phyloP scores from a whole-genome alignment of 2,113 vertebrate genomes.

The Ploceus nigricollis region DNA sequence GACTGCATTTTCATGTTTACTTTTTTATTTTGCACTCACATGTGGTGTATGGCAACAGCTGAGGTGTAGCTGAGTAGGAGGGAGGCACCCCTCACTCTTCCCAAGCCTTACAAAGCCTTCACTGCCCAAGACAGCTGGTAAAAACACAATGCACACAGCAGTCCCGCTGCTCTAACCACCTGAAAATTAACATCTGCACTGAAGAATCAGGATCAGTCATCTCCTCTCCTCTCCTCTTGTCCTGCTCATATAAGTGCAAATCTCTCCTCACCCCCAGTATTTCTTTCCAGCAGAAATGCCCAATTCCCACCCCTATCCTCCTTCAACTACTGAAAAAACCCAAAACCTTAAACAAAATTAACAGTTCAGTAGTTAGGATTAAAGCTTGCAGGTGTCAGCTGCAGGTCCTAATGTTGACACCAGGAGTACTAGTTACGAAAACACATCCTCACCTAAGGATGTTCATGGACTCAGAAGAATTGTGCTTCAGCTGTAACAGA shows the following conservation, averaged over 20 bases:
- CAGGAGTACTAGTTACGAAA: neutral
- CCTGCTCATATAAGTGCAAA: neutral
- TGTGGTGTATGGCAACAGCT: neutral
- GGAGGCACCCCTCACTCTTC: neutral
- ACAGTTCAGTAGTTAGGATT: neutral
- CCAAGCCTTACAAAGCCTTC: neutral
- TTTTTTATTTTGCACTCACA: neutral
- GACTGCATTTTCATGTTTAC: neutral
- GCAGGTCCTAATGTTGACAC: neutral
- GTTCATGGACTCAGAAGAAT: neutral
- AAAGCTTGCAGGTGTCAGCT: neutral
- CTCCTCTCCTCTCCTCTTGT: neutral
- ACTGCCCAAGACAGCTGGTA: neutral
- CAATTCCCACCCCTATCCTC: neutral
- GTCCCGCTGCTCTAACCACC: neutral
- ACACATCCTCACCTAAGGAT: neutral
- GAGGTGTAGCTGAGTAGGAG: neutral
- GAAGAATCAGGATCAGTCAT: neutral
- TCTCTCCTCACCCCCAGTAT: neutral
- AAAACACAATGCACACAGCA: neutral
- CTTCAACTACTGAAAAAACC: neutral
- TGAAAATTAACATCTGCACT: neutral
- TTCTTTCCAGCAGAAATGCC: neutral
- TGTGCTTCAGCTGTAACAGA: neutral
- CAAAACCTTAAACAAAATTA: neutral